Conservation (phyloP, 2,888 invertebrate species). For the Itoplectis maculator region DNA sequence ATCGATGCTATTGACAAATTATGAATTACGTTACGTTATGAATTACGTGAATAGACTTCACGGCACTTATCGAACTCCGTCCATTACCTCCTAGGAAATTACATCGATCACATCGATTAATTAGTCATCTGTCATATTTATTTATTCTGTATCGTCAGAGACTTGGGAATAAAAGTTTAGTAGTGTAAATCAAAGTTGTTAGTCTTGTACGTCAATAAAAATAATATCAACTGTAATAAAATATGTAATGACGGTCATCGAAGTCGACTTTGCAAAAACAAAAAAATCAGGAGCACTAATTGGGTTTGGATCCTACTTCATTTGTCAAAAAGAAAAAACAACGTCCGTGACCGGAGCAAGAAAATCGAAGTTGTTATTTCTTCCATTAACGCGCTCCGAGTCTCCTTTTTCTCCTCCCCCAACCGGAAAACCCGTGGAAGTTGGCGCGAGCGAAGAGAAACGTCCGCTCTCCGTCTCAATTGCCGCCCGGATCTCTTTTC, state of each 20-base stretch:
- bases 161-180: conserved; percentile 9
- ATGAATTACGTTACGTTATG: conserved; percentile 3
- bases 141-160: not conserved
- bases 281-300: not conserved
- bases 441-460: conserved; percentile 38
- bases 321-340: not conserved
- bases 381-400: conserved; percentile 15
- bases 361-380: conserved; percentile 39
- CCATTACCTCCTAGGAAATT: conserved; percentile 49
- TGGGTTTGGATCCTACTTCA: not conserved
- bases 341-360: not conserved
- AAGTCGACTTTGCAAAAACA: not conserved
- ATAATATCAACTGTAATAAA: not conserved
- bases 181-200: not conserved
- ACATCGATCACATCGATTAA: conserved; percentile 2
- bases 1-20: not conserved
- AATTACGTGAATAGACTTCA: not conserved
- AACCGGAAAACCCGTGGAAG: not conserved
- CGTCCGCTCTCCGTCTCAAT: conserved; percentile 48
- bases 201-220: not conserved
- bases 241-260: not conserved
- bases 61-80: conserved; percentile 70
- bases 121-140: not conserved
- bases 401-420: conserved; percentile 10
- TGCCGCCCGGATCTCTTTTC: conserved; percentile 24